Evolutionary conservation across 2,113 vertebrate species (phyloP).

Genomic region (Manacus vitellinus): DNA sequence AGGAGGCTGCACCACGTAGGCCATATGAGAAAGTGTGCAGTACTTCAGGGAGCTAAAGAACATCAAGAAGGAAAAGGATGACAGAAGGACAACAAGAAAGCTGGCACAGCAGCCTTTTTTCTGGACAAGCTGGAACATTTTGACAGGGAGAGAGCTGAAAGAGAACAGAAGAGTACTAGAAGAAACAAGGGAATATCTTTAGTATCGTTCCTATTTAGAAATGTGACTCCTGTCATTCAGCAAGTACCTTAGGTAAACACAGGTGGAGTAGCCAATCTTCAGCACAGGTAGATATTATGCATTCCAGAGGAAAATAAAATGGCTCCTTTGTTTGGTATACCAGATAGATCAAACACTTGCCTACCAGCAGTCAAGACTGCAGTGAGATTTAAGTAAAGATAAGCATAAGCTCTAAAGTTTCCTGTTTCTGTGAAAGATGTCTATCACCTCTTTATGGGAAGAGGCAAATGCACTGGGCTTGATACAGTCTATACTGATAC

Average conservation of each 20-base stretch:
- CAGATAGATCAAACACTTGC: neutral
- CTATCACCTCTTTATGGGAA: neutral
- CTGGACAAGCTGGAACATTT: neutral
- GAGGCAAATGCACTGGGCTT: neutral
- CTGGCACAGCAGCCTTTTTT: neutral
- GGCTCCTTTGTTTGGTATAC: neutral
- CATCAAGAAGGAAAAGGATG: neutral
- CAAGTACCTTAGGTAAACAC: neutral
- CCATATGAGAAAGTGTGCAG: neutral
- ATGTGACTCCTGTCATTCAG: neutral
- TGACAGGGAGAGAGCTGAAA: neutral
- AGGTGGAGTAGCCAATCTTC: neutral
- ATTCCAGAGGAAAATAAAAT: neutral
- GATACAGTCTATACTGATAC: neutral
- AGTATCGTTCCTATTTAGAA: neutral
- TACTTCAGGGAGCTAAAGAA: neutral
- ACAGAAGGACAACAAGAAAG: neutral
- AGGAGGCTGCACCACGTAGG: neutral
- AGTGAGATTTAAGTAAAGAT: neutral
- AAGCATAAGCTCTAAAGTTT: neutral
- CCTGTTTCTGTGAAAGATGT: neutral
- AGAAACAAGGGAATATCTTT: neutral
- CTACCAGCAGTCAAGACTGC: neutral
- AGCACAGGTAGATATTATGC: neutral
- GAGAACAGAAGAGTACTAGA: neutral